Conservation (phyloP, 1,140 invertebrate genomes). For the Zelostemma sp. region DNA sequence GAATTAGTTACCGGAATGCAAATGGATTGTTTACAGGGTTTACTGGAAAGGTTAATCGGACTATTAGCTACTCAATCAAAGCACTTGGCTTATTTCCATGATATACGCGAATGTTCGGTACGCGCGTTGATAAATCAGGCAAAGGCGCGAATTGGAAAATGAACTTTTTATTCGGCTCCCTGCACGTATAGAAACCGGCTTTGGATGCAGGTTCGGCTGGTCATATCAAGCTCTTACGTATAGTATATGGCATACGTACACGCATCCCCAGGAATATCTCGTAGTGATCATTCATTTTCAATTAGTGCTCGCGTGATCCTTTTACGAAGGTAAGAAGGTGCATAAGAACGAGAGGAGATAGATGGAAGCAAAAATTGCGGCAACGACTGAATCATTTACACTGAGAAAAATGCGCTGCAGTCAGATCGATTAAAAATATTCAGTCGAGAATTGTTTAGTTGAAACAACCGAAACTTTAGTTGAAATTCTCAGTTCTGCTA, state of each 20-base stretch:
- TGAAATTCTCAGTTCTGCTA: no score
- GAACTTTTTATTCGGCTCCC: slow-evolving; percentile 33
- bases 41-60: slow-evolving; percentile 34
- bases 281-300: slow-evolving; percentile 52
- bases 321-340: slow-evolving; percentile 36
- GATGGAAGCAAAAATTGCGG: neutral
- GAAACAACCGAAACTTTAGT: no score
- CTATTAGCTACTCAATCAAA: slow-evolving; percentile 29
- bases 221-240: slow-evolving; percentile 39
- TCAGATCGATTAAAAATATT: no score
- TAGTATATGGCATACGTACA: no score
- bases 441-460: no score
- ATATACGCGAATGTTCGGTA: slow-evolving; percentile 9
- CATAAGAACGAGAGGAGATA: neutral
- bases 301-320: slow-evolving; percentile 49
- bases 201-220: neutral
- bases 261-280: slow-evolving; percentile 31
- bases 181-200: slow-evolving; percentile 34
- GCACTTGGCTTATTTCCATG: no score
- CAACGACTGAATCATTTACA: no score
- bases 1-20: no score
- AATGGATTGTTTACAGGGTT: no score
- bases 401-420: no score
- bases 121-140: slow-evolving; percentile 9
- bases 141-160: slow-evolving; percentile 45